Evolutionary conservation across 1,140 invertebrate genomes (phyloP), one percentile per base, ranked within the genome.

Genomic region (Drepana arcuata): DNA sequence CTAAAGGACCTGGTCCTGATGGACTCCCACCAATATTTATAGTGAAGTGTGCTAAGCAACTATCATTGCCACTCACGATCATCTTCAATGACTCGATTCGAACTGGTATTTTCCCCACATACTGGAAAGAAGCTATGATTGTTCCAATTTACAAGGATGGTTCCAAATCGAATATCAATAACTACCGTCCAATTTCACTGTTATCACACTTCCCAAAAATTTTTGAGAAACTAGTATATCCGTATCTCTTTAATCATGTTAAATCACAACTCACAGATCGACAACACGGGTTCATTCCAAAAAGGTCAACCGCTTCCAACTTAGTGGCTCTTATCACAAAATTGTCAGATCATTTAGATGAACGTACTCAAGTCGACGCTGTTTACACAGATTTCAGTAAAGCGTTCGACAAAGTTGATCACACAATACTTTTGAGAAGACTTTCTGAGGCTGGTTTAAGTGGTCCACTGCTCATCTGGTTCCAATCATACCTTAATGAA

Each of bases 201-300:
- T 15, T 30, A 2, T 30, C 29, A 5, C 4, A 3, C 1, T 15
- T 30, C 2, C 14, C 14, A 9, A 30, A 30, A 7, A n/a, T 30
- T 14, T 30, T 30, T 15, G 29, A 30, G 7, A 15, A 13, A 9
- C n/a, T 30, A 25, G 23, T 25, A 25, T n/a, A n/a, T n/a, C n/a
- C n/a, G 23, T 25, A 25, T n/a, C 9, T 25, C 9, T 25, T n/a
- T 25, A n/a, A 10, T 7, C 23, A 25, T 25, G 23, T 25, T 2
- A 25, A 25, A 9, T 10, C 9, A 25, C 23, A 9, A 10, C 23
- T 25, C 2, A 2, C 9, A n/a, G 2, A 7, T 2, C 7, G 7
- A 25, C 23, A 25, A 25, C 23, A 25, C 7, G 23, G 23, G 9
- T 25, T 25, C 11, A 7, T 25, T 10, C 23, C 7, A 2, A 25